A percentile compares a stretch with the other conserved stretches of the same genome.
These are phyloP conservation scores for Synergus umbraculus DNA, from an alignment of 2,888 invertebrate genomes.

Conservation along the genomic window DNA sequence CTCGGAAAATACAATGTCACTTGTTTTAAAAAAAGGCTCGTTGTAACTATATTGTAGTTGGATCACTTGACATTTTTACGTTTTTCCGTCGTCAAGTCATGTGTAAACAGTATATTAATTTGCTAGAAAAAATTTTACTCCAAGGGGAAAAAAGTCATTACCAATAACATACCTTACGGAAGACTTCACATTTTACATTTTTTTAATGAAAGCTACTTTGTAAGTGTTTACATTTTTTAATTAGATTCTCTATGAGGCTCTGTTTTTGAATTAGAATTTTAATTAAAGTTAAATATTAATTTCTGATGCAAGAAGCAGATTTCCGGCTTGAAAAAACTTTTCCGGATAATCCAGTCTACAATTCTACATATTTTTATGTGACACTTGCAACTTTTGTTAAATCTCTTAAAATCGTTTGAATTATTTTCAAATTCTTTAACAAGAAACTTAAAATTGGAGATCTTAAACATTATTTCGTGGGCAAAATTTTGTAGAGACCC, in stretches of 20 bases:
- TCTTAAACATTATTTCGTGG: too few species aligned
- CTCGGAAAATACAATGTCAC: neutral
- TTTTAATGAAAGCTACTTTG: neutral
- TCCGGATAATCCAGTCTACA: too few species aligned
- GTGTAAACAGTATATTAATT: neutral
- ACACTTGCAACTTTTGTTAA: too few species aligned
- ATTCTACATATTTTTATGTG: too few species aligned
- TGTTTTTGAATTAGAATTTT: neutral
- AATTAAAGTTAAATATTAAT: neutral
- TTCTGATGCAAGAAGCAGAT: too few species aligned
- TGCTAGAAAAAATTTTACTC: slow-evolving; percentile 1
- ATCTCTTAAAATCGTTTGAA: too few species aligned
- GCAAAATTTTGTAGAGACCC: too few species aligned
- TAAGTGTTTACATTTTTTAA: neutral
- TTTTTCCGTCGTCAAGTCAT: too few species aligned
- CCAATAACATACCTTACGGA: neutral
- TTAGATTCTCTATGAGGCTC: neutral
- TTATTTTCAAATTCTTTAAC: too few species aligned
- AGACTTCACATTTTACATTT: neutral
- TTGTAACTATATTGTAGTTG: neutral
- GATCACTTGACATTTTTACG: neutral
- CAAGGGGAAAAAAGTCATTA: neutral
- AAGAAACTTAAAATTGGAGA: too few species aligned
- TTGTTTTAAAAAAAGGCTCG: neutral
- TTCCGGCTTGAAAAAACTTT: too few species aligned